phyloP scores from a whole-genome alignment of 2,113 vertebrate species.

The Anolis sagrei region DNA sequence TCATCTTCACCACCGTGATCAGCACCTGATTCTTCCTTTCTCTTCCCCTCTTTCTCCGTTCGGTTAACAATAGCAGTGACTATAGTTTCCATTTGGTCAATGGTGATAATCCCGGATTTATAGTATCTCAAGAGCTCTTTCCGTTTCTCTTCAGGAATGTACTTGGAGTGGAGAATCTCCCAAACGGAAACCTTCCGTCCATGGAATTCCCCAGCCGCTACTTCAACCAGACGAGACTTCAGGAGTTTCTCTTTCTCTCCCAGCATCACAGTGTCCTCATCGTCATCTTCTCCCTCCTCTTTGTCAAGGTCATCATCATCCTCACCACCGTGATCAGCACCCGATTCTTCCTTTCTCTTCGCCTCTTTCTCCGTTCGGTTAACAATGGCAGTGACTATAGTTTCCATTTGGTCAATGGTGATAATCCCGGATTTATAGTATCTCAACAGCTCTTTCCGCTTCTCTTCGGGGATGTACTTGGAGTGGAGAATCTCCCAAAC shows the following conservation, averaged over 20 bases:
- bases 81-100: neutral
- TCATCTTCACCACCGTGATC: too few relatives aligned
- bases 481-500: constrained; percentile 48
- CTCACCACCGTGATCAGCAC: too few relatives aligned
- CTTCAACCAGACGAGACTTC: neutral
- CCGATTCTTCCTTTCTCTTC: neutral
- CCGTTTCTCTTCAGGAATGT: constrained; percentile 57
- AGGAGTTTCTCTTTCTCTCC: constrained; percentile 22
- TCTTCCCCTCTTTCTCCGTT: constrained; percentile 34
- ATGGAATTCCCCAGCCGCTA: too few relatives aligned
- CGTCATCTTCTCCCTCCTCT: neutral
- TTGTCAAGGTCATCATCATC: neutral
- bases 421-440: constrained; percentile 70
- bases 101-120: constrained; percentile 69
- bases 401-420: constrained; percentile 36
- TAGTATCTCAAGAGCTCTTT: constrained; percentile 73
- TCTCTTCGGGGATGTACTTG: constrained; percentile 40
- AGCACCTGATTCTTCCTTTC: neutral
- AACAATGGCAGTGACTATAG: constrained; percentile 65
- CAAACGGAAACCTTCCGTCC: neutral
- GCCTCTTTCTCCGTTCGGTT: constrained; percentile 52
- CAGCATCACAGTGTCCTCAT: neutral
- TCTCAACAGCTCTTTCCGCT: constrained; percentile 73
- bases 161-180: constrained; percentile 47
- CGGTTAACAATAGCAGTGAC: constrained; percentile 71